Evolutionary conservation across 2,888 invertebrate genomes (phyloP).

Genomic region (Allygus modestus): DNA sequence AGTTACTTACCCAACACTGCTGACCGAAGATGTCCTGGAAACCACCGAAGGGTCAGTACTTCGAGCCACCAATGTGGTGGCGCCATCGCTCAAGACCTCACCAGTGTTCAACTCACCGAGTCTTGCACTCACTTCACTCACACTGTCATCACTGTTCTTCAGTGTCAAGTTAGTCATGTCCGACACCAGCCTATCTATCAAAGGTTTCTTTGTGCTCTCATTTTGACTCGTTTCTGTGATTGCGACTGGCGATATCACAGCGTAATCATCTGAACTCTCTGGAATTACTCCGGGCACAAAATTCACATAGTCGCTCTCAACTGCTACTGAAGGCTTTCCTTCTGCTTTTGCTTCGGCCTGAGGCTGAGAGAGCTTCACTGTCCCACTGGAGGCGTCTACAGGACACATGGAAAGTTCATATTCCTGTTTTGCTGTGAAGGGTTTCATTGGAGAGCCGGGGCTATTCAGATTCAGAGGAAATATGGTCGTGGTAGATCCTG

Average conservation of each 20-base stretch:
- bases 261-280: slow-evolving; percentile 65
- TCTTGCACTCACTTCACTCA: slow-evolving; percentile 41
- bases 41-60: slow-evolving; percentile 38
- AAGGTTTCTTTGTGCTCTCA: slow-evolving; percentile 32
- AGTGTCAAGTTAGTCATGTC: slow-evolving; percentile 43
- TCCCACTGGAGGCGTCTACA: slow-evolving; percentile 73
- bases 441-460: slow-evolving; percentile 80
- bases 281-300: slow-evolving; percentile 68
- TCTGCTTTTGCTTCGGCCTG: slow-evolving; percentile 15
- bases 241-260: slow-evolving; percentile 68
- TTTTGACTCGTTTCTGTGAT: slow-evolving; percentile 65
- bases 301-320: slow-evolving; percentile 71
- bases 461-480: slow-evolving; percentile 84
- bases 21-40: slow-evolving; percentile 56
- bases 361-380: slow-evolving; percentile 57
- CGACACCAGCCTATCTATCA: slow-evolving; percentile 23
- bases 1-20: slow-evolving; percentile 54
- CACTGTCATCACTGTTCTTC: not conserved
- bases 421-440: slow-evolving; percentile 71
- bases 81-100: slow-evolving; percentile 28
- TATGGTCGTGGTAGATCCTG: slow-evolving; percentile 80
- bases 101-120: slow-evolving; percentile 54
- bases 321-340: not conserved
- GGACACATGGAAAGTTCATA: slow-evolving; percentile 72
- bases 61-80: slow-evolving; percentile 6